Evolutionary conservation across 2,113 vertebrate species (phyloP), one percentile per base, ranked within the genome.

Genomic region (Oncorhynchus kisutch): DNA sequence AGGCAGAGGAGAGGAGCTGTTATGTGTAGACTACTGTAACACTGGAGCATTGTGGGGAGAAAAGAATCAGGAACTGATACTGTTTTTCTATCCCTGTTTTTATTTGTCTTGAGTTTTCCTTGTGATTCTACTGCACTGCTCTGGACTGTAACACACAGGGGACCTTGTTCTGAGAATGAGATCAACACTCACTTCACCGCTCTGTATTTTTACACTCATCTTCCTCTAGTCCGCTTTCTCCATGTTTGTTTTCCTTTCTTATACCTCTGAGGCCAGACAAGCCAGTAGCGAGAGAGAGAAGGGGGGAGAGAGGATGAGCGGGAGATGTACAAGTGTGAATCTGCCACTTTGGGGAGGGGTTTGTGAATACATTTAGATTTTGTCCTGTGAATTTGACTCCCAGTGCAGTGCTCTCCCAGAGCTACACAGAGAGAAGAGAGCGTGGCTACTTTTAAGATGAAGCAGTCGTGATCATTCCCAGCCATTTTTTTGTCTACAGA

Each of bases 131-230:
- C 76, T 67, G 70, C 71, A 57, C 85, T 29, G 72, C 22, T 91
- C 90, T 90, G 39, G 39, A 12, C 39, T 45, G 39, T 45, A 12
- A 45, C 39, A 45, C 39, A 45, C 39, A 45, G 39, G 39, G 39
- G 39, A 45, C 39, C 39, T 39, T 90, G 84, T 82, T 89, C 82
- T 71, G 74, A 84, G 80, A 86, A 87, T 81, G 82, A 85, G 88
- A 87, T 87, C 84, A 88, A 87, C 90, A 89, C 87, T 88, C 72
- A 76, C 83, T 84, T 92, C 88, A 90, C 86, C 86, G 84, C 76
- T 64, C 39, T 91, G 92, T 92, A 93, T 92, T 90, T 92, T 88
- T 90, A 90, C 89, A 88, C 87, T 88, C 84, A 81, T 59, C 80
- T 82, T 78, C 39, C 39, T 45, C 9, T 45, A 45, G 39, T 45